Conservation (phyloP, 2,113 vertebrate species). For the Dicerorhinus sumatrensis region DNA sequence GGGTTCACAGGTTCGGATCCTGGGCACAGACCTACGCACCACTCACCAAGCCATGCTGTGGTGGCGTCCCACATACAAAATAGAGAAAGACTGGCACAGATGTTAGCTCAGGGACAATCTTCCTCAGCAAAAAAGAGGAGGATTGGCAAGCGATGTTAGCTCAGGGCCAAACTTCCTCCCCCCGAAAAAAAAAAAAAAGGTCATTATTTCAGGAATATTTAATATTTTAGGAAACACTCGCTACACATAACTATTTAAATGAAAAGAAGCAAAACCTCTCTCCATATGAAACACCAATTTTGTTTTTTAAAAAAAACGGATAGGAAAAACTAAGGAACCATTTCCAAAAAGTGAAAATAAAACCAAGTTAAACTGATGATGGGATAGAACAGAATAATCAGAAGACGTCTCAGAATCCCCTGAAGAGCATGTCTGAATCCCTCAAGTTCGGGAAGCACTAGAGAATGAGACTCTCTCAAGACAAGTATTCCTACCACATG, state of each 20-base stretch:
- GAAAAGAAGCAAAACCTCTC: constrained; percentile 22
- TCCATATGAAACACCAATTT: neutral
- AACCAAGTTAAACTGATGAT: neutral
- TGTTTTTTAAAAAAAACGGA: neutral
- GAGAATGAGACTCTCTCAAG: neutral
- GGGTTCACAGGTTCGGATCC: too few relatives aligned
- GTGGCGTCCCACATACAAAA: too few relatives aligned
- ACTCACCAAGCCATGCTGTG: too few relatives aligned
- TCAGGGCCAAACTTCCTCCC: too few relatives aligned
- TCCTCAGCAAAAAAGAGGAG: too few relatives aligned
- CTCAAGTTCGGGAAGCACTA: neutral
- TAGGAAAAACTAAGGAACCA: neutral
- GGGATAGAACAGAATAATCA: neutral
- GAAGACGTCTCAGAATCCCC: neutral
- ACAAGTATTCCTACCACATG: neutral
- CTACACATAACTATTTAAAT: neutral
- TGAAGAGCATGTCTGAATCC: neutral
- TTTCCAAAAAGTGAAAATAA: neutral
- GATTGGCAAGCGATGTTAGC: too few relatives aligned
- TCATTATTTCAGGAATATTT: neutral
- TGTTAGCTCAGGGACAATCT: too few relatives aligned
- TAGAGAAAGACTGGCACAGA: too few relatives aligned
- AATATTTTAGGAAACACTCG: neutral
- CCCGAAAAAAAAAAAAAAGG: too few relatives aligned
- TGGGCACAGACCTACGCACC: too few relatives aligned